A percentile compares a stretch with the other conserved stretches of the same genome.
Conservation (phyloP, 2,113 vertebrate species). For the Mormoops blainvillei region DNA sequence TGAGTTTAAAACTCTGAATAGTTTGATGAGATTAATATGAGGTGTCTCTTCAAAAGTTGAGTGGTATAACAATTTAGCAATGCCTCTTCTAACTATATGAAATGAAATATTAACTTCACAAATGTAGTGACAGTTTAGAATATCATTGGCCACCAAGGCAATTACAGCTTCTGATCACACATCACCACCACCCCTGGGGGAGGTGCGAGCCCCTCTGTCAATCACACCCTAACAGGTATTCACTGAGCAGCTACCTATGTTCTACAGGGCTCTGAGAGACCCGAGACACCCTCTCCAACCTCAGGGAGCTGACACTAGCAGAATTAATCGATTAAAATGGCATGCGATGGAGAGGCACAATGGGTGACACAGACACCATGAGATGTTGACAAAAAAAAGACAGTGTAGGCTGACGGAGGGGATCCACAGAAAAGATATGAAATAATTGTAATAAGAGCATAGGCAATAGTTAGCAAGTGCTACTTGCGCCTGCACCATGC, state of each 20-base stretch:
- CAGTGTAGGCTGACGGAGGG: not conserved
- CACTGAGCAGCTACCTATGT: not conserved
- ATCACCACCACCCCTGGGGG: not conserved
- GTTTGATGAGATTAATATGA: slow-evolving; percentile 47
- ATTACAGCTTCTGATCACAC: slow-evolving; percentile 33
- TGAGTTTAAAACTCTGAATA: slow-evolving; percentile 36
- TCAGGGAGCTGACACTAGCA: not conserved
- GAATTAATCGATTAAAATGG: not conserved
- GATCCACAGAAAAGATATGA: not conserved
- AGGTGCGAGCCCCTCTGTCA: not conserved
- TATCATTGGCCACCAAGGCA: slow-evolving; percentile 26
- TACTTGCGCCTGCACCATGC: fast-evolving
- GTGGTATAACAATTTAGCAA: slow-evolving; percentile 31
- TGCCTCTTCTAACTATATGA: slow-evolving; percentile 3
- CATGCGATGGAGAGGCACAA: not conserved
- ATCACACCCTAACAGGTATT: not conserved
- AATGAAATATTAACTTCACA: slow-evolving; percentile 53
- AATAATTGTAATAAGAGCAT: not conserved
- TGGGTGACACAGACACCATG: not conserved
- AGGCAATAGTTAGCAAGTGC: not conserved
- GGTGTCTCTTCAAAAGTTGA: slow-evolving; percentile 52
- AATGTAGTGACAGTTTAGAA: slow-evolving; percentile 44
- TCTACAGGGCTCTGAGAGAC: not conserved
- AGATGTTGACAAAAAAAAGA: not conserved
- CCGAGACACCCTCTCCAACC: not conserved